Conservation (phyloP, 1,140 invertebrate genomes). For the Euglossa dilemma region DNA sequence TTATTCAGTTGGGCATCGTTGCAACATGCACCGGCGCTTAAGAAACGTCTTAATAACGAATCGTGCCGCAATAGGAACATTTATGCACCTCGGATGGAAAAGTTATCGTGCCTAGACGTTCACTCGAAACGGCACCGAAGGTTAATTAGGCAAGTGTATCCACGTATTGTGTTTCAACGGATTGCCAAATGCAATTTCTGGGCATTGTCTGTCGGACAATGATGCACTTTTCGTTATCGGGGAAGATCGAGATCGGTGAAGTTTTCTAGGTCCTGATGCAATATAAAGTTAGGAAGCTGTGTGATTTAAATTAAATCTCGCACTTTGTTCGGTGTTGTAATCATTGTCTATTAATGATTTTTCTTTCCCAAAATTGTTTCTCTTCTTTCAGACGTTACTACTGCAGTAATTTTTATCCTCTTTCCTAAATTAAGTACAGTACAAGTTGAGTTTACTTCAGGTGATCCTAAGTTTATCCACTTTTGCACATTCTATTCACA, state of each 20-base stretch:
- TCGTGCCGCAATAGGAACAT: neutral
- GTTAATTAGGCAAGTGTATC: neutral
- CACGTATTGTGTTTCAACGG: neutral
- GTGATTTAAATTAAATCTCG: too few relatives aligned
- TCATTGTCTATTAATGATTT: too few relatives aligned
- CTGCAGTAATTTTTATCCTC: too few relatives aligned
- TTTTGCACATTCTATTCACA: too few relatives aligned
- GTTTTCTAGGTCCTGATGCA: neutral
- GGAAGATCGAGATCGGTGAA: neutral
- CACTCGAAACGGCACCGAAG: neutral
- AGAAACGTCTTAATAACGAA: conserved; percentile 15
- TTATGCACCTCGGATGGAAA: neutral
- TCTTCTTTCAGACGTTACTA: too few relatives aligned
- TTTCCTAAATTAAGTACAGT: too few relatives aligned
- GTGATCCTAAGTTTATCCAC: too few relatives aligned
- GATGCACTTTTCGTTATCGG: neutral
- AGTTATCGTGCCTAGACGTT: neutral
- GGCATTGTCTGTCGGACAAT: too few relatives aligned
- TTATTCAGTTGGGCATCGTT: neutral
- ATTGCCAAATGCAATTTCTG: neutral
- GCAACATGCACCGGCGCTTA: neutral
- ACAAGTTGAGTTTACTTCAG: too few relatives aligned
- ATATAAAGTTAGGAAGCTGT: neutral
- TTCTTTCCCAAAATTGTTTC: too few relatives aligned
- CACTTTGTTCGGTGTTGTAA: too few relatives aligned